Percentiles rank a stretch among this genome's conserved stretches.
Evolutionary conservation across 1,140 invertebrate species (phyloP).

Genomic region (Drosophila parabipectinata): DNA sequence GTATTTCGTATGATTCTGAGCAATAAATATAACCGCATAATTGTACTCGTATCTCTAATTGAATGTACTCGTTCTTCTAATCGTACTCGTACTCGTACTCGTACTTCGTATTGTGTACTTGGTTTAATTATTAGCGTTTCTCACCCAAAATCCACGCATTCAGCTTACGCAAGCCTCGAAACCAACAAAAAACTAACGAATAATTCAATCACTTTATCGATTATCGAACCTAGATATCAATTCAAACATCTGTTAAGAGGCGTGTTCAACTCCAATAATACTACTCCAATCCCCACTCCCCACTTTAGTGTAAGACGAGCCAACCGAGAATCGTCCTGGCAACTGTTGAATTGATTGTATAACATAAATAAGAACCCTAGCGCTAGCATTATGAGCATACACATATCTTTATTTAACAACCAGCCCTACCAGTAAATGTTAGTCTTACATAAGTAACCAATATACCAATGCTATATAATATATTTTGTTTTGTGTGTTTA

Average conservation of each 20-base stretch:
- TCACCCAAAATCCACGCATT: constrained; percentile 60
- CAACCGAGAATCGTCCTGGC: constrained; percentile 30
- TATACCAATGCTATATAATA: constrained; percentile 8
- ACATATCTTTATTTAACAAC: constrained; percentile 17
- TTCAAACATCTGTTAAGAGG: constrained; percentile 41
- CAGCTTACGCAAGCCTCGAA: constrained; percentile 45
- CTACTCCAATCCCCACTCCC: constrained; percentile 1
- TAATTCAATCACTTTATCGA: constrained; percentile 6
- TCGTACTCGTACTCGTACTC: constrained; percentile 59
- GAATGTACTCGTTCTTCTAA: constrained; percentile 58
- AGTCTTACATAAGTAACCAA: constrained; percentile 34
- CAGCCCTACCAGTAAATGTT: constrained; percentile 40
- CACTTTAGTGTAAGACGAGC: constrained; percentile 57
- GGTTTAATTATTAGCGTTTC: constrained; percentile 62
- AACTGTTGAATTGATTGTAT: constrained; percentile 51
- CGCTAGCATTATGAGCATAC: constrained; percentile 31
- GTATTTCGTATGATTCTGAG: constrained; percentile 75
- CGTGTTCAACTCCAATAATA: constrained; percentile 37
- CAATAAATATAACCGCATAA: constrained; percentile 61
- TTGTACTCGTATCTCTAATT: constrained; percentile 49
- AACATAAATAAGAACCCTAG: constrained; percentile 52
- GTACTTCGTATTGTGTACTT: constrained; percentile 62
- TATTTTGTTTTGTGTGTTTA: constrained; percentile 46
- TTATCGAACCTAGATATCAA: constrained; percentile 25
- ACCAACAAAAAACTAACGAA: constrained; percentile 34